These are phyloP conservation scores for Chouioia cunea DNA, from an alignment of 2,888 invertebrate species.

Conservation along the genomic window DNA sequence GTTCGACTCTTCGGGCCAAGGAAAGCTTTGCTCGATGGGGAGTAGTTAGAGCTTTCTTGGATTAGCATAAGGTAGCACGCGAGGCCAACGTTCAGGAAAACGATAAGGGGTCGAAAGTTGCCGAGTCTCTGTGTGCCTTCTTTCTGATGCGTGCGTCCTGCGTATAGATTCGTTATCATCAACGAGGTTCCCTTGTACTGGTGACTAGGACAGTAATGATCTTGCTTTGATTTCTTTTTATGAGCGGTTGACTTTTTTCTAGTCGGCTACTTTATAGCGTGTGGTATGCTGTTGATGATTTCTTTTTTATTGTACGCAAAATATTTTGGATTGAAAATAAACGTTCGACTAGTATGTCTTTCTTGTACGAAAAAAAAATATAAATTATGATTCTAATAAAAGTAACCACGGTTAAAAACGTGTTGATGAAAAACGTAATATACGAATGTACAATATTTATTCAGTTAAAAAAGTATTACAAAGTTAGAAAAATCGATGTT, in stretches of 20 bases:
- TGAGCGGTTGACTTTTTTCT: too few species aligned
- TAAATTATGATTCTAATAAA: too few species aligned
- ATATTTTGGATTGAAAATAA: too few species aligned
- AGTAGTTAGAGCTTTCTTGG: conserved; percentile 57
- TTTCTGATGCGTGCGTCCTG: conserved; percentile 30
- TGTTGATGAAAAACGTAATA: too few species aligned
- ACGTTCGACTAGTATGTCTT: too few species aligned
- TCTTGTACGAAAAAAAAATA: too few species aligned
- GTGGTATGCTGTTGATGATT: too few species aligned
- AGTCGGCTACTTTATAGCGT: too few species aligned
- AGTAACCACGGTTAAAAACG: too few species aligned
- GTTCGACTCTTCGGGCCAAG: conserved; percentile 35
- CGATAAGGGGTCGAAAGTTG: conserved; percentile 45
- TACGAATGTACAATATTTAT: conserved; percentile 40
- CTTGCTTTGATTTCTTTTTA: too few species aligned
- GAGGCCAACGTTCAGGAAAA: conserved; percentile 61
- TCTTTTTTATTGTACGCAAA: too few species aligned
- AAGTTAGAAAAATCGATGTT: conserved; percentile 37
- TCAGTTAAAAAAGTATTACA: conserved; percentile 40
- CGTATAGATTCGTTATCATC: conserved; percentile 18
- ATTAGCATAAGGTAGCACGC: conserved; percentile 67
- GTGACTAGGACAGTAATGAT: too few species aligned
- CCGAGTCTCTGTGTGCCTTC: conserved; percentile 35
- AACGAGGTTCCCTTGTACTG: background rate
- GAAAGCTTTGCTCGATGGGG: conserved; percentile 1